Percentiles rank a stretch among this genome's conserved stretches.
Conservation (phyloP, 2,888 invertebrate genomes). For the Cheilosia vulpina region DNA sequence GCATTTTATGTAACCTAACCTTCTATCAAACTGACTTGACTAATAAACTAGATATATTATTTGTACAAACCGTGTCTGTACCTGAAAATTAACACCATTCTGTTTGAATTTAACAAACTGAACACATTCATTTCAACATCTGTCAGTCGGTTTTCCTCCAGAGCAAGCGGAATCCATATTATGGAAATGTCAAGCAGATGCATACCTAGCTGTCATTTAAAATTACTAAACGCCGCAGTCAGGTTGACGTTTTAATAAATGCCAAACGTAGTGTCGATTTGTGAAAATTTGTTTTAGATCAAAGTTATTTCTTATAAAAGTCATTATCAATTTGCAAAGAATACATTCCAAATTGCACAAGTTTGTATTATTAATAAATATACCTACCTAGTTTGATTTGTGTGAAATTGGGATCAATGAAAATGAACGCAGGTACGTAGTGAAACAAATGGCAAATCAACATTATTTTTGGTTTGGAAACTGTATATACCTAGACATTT, state of each 20-base stretch:
- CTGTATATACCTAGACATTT: not conserved
- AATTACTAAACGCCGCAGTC: slow-evolving; percentile 30
- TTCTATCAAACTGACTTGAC: no score
- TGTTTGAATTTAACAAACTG: slow-evolving; percentile 29
- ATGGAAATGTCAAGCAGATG: slow-evolving; percentile 35
- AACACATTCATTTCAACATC: slow-evolving; percentile 41
- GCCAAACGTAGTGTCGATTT: slow-evolving; percentile 35
- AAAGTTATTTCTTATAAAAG: not conserved
- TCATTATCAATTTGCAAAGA: not conserved
- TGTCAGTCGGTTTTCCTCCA: slow-evolving; percentile 17
- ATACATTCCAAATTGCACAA: not conserved
- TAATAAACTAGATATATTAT: no score
- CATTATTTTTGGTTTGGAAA: not conserved
- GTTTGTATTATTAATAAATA: not conserved
- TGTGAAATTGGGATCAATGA: not conserved
- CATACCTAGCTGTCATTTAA: slow-evolving; percentile 46
- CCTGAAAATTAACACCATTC: no score
- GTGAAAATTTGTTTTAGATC: slow-evolving; percentile 2
- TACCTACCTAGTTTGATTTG: not conserved
- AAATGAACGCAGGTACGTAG: slow-evolving; percentile 59
- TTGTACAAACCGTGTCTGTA: no score
- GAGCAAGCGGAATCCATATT: not conserved
- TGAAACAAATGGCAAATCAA: slow-evolving; percentile 30
- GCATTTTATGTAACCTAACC: no score
- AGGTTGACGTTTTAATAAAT: slow-evolving; percentile 30